These are phyloP conservation scores for Aricia artaxerxes DNA, from an alignment of 2,888 invertebrate genomes.

Conservation along the genomic window DNA sequence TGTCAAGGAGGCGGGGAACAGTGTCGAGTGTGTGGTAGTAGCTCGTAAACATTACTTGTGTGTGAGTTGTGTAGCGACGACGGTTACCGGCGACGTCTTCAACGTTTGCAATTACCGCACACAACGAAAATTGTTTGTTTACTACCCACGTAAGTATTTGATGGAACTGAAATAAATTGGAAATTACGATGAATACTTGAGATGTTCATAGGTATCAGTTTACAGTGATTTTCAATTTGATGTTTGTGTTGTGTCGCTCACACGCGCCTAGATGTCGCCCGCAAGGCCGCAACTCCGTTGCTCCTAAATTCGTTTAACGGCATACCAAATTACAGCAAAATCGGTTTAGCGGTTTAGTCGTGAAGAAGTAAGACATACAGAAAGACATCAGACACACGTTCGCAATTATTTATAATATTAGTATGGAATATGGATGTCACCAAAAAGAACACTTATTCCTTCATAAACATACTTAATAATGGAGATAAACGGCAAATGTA, in stretches of 20 bases:
- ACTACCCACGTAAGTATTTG: not conserved
- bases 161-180: not conserved
- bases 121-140: not conserved
- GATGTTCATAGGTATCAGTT: too few species aligned
- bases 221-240: too few species aligned
- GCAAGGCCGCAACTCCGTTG: too few species aligned
- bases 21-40: constrained; percentile 20
- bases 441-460: not conserved
- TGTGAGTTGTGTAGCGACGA: not conserved
- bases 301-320: too few species aligned
- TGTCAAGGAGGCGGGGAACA: constrained; percentile 33
- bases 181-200: not conserved
- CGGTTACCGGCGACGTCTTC: constrained; percentile 1
- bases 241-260: too few species aligned
- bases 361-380: too few species aligned
- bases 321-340: too few species aligned
- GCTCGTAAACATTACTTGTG: constrained; percentile 14
- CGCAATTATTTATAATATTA: too few species aligned
- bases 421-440: too few species aligned
- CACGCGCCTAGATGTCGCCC: too few species aligned
- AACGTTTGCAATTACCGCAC: not conserved
- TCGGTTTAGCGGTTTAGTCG: too few species aligned
- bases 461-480: not conserved
- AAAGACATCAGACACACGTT: too few species aligned
- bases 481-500: not conserved